These are phyloP conservation scores for Andrena flavipes DNA, from an alignment of 2,888 invertebrate genomes.

Conservation along the genomic window DNA sequence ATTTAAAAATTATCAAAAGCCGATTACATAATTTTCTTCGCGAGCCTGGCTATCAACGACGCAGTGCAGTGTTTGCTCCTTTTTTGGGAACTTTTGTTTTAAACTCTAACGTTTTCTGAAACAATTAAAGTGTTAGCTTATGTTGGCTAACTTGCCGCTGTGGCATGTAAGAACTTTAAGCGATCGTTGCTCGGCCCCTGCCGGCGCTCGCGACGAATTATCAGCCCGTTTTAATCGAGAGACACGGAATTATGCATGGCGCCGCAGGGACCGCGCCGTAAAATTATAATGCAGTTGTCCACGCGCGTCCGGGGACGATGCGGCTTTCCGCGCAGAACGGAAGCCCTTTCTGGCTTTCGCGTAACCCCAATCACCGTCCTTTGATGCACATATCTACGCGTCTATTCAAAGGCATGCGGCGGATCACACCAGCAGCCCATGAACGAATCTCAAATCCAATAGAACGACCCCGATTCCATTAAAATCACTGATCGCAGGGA, in stretches of 20 bases:
- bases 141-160: neutral
- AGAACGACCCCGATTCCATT: slow-evolving; percentile 61
- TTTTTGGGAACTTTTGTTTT: neutral
- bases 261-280: slow-evolving; percentile 6
- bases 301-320: neutral
- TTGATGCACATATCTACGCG: slow-evolving; percentile 41
- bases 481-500: slow-evolving; percentile 54
- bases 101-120: no score
- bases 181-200: neutral
- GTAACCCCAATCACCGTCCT: slow-evolving; percentile 36
- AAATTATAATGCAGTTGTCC: slow-evolving; percentile 20
- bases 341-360: slow-evolving; percentile 26
- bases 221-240: neutral
- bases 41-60: no score
- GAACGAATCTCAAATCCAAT: slow-evolving; percentile 54
- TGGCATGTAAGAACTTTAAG: neutral
- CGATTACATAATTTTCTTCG: no score
- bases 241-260: slow-evolving; percentile 1
- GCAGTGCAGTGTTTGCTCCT: no score
- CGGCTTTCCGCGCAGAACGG: slow-evolving; percentile 5
- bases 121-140: no score
- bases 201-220: neutral
- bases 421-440: slow-evolving; percentile 30
- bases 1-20: neutral
- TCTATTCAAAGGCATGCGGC: slow-evolving; percentile 41